These are phyloP conservation scores for Pangasius mekongensis DNA, from an alignment of 2,797 vertebrate genomes.

Conservation along the genomic window DNA sequence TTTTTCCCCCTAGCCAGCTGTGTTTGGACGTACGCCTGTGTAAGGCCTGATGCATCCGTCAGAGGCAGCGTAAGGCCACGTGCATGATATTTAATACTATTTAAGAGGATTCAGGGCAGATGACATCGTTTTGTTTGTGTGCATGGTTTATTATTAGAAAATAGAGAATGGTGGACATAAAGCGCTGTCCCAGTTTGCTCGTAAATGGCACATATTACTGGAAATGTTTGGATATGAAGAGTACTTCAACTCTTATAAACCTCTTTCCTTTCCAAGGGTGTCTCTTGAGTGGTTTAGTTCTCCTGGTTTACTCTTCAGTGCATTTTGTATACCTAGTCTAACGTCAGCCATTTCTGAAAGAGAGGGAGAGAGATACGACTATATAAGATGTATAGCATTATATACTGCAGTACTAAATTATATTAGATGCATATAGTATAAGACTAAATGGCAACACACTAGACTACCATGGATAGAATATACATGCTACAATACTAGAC, in stretches of 20 bases:
- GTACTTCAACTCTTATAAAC: slow-evolving; percentile 8
- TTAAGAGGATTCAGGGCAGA: slow-evolving; percentile 78
- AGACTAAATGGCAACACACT: neutral
- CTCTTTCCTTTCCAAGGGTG: neutral
- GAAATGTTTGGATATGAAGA: slow-evolving; percentile 14
- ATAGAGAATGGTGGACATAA: slow-evolving; percentile 47
- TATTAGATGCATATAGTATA: neutral
- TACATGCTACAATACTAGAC: neutral
- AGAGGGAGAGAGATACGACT: slow-evolving; percentile 42
- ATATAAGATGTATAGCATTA: neutral
- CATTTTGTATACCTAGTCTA: neutral
- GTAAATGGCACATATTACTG: neutral
- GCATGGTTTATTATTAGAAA: slow-evolving; percentile 68
- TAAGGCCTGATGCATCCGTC: slow-evolving; percentile 35
- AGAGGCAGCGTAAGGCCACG: slow-evolving; percentile 64
- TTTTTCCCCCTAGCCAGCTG: slow-evolving; percentile 51
- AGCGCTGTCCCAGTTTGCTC: slow-evolving; percentile 10
- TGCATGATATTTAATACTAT: slow-evolving; percentile 69
- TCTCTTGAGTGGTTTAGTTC: neutral
- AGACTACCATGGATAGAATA: neutral
- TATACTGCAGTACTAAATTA: neutral
- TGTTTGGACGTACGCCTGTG: slow-evolving; percentile 56
- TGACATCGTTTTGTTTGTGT: slow-evolving; percentile 73
- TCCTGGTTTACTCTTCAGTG: neutral
- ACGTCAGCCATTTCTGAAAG: neutral